A percentile compares a stretch with the other conserved stretches of the same genome.
Evolutionary conservation across 2,797 vertebrate species (phyloP).

Genomic region (Esox lucius): DNA sequence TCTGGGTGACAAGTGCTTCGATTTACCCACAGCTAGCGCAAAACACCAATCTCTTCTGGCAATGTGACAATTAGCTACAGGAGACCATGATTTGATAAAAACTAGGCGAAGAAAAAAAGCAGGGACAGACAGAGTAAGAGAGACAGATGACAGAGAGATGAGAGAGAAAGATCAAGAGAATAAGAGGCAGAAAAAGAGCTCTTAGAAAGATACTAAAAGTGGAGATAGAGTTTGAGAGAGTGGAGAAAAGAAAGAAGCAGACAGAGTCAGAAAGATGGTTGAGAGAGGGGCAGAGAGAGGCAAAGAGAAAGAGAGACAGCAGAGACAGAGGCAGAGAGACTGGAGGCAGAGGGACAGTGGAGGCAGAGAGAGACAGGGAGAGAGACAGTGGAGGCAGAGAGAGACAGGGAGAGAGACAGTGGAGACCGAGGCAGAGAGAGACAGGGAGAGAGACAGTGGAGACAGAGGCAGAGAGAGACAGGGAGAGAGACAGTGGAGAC

Average conservation of each 20-base stretch:
- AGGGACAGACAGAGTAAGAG: conserved; percentile 20
- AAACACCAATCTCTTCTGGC: conserved; percentile 72
- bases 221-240: conserved; percentile 6
- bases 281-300: background rate
- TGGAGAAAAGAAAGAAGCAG: background rate
- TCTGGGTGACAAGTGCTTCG: conserved; percentile 71
- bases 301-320: background rate
- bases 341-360: background rate
- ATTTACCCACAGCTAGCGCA: conserved; percentile 68
- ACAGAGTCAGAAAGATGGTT: conserved; percentile 5
- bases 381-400: no score
- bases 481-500: no score
- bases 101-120: conserved; percentile 42
- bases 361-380: background rate
- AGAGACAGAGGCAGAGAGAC: conserved; percentile 16
- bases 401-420: no score
- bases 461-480: conserved; percentile 26
- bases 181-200: background rate
- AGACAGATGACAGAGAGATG: background rate
- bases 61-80: conserved; percentile 64
- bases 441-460: background rate
- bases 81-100: conserved; percentile 69
- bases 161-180: background rate
- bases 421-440: no score
- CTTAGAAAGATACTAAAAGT: background rate